Evolutionary conservation across 2,113 vertebrate species (phyloP).

Genomic region (Orientallactaga bullata): DNA sequence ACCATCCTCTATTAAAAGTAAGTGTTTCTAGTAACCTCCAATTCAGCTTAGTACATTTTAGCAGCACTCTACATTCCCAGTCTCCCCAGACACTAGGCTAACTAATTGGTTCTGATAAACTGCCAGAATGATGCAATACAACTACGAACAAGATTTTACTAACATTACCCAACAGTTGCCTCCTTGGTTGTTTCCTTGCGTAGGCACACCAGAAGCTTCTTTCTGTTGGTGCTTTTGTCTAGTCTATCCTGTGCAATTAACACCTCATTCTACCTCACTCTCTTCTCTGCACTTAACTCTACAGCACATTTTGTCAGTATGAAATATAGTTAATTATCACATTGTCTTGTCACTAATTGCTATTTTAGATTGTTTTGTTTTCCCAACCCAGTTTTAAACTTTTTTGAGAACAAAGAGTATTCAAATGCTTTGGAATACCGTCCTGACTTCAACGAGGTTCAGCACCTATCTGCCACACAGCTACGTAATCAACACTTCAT

Average conservation of each 20-base stretch:
- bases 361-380: conserved; percentile 66
- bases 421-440: conserved; percentile 15
- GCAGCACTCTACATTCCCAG: neutral
- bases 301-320: conserved; percentile 56
- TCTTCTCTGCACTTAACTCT: conserved; percentile 47
- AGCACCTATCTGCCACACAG: neutral
- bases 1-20: too few relatives aligned
- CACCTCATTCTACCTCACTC: conserved; percentile 34
- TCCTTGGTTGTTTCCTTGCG: neutral
- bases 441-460: neutral
- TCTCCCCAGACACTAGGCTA: neutral
- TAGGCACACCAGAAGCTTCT: neutral
- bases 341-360: conserved; percentile 72
- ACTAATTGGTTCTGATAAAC: neutral
- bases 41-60: neutral
- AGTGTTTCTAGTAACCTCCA: too few relatives aligned
- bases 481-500: conserved; percentile 32
- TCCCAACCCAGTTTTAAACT: conserved; percentile 53
- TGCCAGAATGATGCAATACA: neutral
- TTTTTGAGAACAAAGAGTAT: conserved; percentile 56
- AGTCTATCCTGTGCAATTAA: conserved; percentile 66
- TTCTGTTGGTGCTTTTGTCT: neutral
- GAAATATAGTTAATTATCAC: conserved; percentile 77
- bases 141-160: neutral
- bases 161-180: neutral